phyloP scores from a whole-genome alignment of 2,113 vertebrate species.

The Kryptolebias marmoratus region DNA sequence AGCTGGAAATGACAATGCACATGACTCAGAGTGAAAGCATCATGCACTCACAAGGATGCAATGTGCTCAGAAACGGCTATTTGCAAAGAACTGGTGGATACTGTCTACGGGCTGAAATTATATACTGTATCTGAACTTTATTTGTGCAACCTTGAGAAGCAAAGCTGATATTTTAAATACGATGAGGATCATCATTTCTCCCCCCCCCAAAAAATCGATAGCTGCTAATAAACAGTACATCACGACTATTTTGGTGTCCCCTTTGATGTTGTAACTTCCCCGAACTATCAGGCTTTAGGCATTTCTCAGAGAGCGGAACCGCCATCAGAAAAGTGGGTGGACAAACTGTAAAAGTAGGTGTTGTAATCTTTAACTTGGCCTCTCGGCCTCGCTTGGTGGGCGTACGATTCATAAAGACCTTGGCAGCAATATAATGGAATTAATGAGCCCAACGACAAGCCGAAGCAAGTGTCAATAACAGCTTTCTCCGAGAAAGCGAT shows the following conservation, averaged over 20 bases:
- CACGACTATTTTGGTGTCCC: neutral
- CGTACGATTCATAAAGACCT: constrained; percentile 48
- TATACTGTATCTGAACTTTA: too few relatives aligned
- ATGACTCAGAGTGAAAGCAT: neutral
- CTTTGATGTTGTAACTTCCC: neutral
- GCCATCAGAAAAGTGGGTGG: constrained; percentile 3
- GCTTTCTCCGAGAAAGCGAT: constrained; percentile 52
- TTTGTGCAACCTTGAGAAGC: too few relatives aligned
- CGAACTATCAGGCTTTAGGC: neutral
- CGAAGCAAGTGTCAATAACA: constrained; percentile 61
- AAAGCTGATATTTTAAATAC: too few relatives aligned
- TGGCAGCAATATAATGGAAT: constrained; percentile 41
- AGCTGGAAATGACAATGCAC: too few relatives aligned
- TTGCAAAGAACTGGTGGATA: too few relatives aligned
- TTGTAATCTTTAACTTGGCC: constrained; percentile 36
- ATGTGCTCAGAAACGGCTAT: too few relatives aligned
- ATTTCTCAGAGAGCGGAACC: neutral
- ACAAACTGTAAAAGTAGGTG: constrained; percentile 12
- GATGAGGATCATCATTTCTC: too few relatives aligned
- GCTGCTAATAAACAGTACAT: neutral
- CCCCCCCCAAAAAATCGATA: neutral
- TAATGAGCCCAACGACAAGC: constrained; percentile 51
- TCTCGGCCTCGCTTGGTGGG: constrained; percentile 42
- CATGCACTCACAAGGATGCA: neutral
- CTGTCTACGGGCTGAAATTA: too few relatives aligned